Percentiles rank a stretch among this genome's conserved stretches.
phyloP scores from a whole-genome alignment of 2,113 vertebrate species.

The Crotophaga sulcirostris region DNA sequence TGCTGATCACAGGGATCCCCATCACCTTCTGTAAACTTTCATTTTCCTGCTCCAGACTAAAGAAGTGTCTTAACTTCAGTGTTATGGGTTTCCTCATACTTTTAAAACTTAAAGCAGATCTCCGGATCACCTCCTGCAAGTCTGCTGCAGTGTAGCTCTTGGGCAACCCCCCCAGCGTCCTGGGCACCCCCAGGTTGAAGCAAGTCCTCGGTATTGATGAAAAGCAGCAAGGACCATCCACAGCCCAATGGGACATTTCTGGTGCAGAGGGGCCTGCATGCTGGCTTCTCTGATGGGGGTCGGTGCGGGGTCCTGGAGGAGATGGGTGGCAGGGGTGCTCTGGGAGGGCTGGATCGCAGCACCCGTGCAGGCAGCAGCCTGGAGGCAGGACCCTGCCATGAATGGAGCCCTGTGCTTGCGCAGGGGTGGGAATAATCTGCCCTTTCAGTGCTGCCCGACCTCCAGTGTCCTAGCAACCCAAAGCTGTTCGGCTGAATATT shows the following conservation, averaged over 20 bases:
- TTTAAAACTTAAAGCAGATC: not conserved
- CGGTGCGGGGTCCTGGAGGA: rapidly evolving
- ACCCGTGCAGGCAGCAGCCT: not conserved
- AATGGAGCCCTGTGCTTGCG: conserved; percentile 14
- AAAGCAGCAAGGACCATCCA: not conserved
- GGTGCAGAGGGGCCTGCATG: rapidly evolving
- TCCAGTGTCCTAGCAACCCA: conserved; percentile 78
- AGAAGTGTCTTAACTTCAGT: not conserved
- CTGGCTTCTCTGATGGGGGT: too few species aligned
- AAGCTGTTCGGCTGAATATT: conserved; percentile 47
- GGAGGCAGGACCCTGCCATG: not conserved
- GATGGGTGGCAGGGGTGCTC: not conserved
- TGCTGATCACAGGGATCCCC: not conserved
- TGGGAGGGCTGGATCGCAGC: rapidly evolving
- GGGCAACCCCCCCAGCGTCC: rapidly evolving
- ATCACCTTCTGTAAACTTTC: not conserved
- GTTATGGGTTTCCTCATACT: not conserved
- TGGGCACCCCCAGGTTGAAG: not conserved
- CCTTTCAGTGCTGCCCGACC: conserved; percentile 70
- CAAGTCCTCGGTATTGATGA: rapidly evolving
- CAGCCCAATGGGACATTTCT: not conserved
- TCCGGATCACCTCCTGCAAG: not conserved
- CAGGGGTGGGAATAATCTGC: conserved; percentile 66
- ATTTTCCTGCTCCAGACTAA: not conserved
- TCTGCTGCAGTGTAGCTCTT: not conserved